A percentile compares a stretch with the other conserved stretches of the same genome.
Conservation (phyloP, 1,140 invertebrate genomes). For the Battus philenor region DNA sequence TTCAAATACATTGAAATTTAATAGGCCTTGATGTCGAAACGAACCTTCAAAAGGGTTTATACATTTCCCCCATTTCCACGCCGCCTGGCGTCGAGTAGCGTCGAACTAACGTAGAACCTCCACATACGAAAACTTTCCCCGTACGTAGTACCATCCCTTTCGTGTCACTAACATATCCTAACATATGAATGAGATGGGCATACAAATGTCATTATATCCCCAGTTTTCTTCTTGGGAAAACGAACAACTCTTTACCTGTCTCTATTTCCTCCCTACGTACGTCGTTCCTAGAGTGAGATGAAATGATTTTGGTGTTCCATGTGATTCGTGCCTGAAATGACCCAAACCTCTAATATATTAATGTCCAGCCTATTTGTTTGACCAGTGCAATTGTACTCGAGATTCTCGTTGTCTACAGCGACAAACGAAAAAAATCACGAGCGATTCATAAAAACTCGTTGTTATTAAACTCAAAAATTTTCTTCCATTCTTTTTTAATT, state of each 20-base stretch:
- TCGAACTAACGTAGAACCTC: conserved; percentile 23
- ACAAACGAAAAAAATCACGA: no score
- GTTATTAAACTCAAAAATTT: no score
- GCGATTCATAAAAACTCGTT: no score
- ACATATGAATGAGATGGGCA: conserved; percentile 65
- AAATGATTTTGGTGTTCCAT: conserved; percentile 33
- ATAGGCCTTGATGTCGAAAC: conserved; percentile 14
- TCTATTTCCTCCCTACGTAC: conserved; percentile 48
- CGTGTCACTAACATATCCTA: conserved; percentile 48
- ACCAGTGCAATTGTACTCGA: conserved; percentile 7
- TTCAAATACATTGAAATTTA: background rate
- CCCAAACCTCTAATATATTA: conserved; percentile 35
- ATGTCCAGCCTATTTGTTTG: conserved; percentile 40
- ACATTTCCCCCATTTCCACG: conserved; percentile 36
- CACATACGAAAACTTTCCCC: conserved; percentile 33
- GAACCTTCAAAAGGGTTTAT: conserved; percentile 27
- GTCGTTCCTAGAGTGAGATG: conserved; percentile 50
- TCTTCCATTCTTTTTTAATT: no score
- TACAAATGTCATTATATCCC: conserved; percentile 49
- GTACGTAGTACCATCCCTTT: conserved; percentile 56
- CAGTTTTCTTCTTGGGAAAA: conserved; percentile 56
- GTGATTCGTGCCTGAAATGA: conserved; percentile 50
- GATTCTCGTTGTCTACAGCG: conserved; percentile 1
- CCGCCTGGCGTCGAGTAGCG: conserved; percentile 69
- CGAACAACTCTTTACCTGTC: conserved; percentile 56